Evolutionary conservation across 1,140 invertebrate species (phyloP).

Genomic region (Agraylea sexmaculata): DNA sequence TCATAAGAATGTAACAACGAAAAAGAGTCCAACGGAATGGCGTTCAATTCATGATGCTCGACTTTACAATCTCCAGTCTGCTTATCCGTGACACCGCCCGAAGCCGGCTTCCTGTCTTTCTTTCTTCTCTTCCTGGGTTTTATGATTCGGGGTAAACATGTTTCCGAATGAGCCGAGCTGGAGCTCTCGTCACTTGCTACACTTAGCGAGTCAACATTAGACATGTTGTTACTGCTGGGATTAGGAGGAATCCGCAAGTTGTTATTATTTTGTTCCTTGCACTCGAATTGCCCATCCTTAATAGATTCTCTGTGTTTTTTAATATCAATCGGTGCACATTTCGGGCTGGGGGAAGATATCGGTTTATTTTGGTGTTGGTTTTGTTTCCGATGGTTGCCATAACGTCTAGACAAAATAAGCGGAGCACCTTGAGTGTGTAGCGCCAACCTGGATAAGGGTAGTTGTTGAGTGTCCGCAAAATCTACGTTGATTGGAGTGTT

Average conservation of each 20-base stretch:
- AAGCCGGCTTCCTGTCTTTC: constrained; percentile 67
- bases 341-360: constrained; percentile 27
- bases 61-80: neutral
- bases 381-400: constrained; percentile 29
- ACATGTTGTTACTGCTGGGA: constrained; percentile 19
- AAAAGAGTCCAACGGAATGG: neutral
- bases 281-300: constrained; percentile 18
- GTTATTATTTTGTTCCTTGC: constrained; percentile 17
- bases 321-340: constrained; percentile 26
- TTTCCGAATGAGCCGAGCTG: constrained; percentile 57
- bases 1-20: neutral
- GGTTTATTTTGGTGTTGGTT: constrained; percentile 23
- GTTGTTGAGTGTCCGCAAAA: constrained; percentile 31
- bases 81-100: constrained; percentile 19
- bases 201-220: constrained; percentile 52
- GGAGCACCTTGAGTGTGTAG: constrained; percentile 68
- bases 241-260: constrained; percentile 13
- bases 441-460: constrained; percentile 48
- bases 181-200: constrained; percentile 67
- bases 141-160: constrained; percentile 72
- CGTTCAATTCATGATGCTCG: constrained; percentile 6
- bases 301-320: constrained; percentile 18
- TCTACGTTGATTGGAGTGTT: constrained; percentile 28
- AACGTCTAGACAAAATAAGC: constrained; percentile 52
- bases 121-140: constrained; percentile 80